Base-by-base conservation (phyloP, 2,888 invertebrate species). In the Drosophila meridionalis region DNA sequence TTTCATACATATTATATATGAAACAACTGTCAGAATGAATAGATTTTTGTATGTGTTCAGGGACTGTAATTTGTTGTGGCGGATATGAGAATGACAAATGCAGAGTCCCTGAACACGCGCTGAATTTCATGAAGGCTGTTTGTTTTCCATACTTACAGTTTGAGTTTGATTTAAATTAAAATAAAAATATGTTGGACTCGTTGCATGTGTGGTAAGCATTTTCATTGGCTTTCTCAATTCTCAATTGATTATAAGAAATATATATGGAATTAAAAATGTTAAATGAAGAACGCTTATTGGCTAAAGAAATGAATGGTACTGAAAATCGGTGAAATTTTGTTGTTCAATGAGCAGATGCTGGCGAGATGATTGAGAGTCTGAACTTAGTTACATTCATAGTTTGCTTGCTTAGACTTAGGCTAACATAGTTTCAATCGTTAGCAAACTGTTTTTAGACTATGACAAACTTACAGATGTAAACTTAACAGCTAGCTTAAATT, bases 131-230 rank as follows among this genome's bases (percentile, higher is more conserved):
- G 50, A 50, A 58, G 60, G 55, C 57, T 57, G 52, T 48, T 69
- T 62, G 47, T 73, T 52, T 20, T 26, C 67, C 56, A 75, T 84
- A 76, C 84, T 84, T 82, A 84, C 80, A 73, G 66, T 78, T 78
- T 71, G 38, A 62, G 48, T 71, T 72, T 66, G 58, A 45, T 55
- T 61, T 69, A 59, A 34, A 68, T 65, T 53, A 66, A 45, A 53
- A 67, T n/a, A 7, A 28, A 28, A 28, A 65, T 45, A 48, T 56
- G 56, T 56, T 8, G 9, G 30, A 43, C 52, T 50, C 40, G 38
- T 58, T 50, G 68, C 36, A 76, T 77, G 77, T 78, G 69, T 82
- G 76, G 76, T 70, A 69, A 82, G 78, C 75, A 74, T 69, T 78
- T 72, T 63, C 9, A 8, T 34, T 65, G 14, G 59, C n/a, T 42